Evolutionary conservation across 2,888 invertebrate genomes (phyloP).

Genomic region (Cataglyphis rosenhaueri): DNA sequence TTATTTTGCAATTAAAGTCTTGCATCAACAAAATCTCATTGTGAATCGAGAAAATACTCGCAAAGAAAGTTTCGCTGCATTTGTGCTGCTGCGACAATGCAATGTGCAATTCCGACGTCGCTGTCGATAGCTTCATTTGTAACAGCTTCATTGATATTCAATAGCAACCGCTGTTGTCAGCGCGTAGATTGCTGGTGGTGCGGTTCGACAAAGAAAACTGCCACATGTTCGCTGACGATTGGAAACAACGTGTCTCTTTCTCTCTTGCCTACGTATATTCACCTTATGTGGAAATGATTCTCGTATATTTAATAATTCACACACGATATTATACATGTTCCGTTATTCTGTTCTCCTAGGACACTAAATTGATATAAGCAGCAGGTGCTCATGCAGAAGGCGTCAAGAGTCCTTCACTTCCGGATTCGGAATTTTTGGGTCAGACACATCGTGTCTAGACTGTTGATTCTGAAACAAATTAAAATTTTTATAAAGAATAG

Average conservation of each 20-base stretch:
- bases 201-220: conserved; percentile 61
- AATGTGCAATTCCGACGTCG: conserved; percentile 44
- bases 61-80: neutral
- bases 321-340: conserved; percentile 1
- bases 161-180: conserved; percentile 42
- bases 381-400: conserved; percentile 4
- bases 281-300: conserved; percentile 17
- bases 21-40: neutral
- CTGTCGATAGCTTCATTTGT: conserved; percentile 57
- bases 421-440: neutral
- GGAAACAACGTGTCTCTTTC: conserved; percentile 31
- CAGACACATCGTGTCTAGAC: neutral
- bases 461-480: neutral
- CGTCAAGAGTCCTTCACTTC: neutral
- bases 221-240: conserved; percentile 51
- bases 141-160: conserved; percentile 41
- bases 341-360: conserved; percentile 16
- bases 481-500: neutral
- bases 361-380: conserved; percentile 33
- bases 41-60: neutral
- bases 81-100: neutral
- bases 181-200: conserved; percentile 37
- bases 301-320: conserved; percentile 11
- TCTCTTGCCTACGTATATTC: conserved; percentile 14
- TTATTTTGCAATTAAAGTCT: neutral